A percentile compares a stretch with the other conserved stretches of the same genome.
Evolutionary conservation across 2,113 vertebrate genomes (phyloP).

Genomic region (Chloropsis hardwickii): DNA sequence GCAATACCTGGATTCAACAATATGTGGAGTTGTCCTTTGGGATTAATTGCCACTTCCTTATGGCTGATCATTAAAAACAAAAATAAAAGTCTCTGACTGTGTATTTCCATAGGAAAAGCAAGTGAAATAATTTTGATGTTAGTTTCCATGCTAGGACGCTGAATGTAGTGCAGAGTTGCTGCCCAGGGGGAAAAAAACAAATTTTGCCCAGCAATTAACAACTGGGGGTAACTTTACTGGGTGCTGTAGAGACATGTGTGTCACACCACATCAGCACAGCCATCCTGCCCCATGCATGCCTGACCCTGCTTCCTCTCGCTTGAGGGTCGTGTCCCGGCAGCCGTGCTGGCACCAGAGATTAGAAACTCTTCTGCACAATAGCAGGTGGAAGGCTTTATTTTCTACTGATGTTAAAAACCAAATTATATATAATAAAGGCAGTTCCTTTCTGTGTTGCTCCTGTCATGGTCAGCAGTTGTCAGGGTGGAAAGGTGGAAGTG

Average conservation of each 20-base stretch:
- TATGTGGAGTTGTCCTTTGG: not conserved
- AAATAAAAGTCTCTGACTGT: not conserved
- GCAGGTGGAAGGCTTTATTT: not conserved
- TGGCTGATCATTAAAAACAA: not conserved
- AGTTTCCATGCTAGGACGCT: not conserved
- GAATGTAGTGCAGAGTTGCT: not conserved
- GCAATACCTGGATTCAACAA: not conserved
- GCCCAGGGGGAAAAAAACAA: not conserved
- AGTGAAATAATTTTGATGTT: not conserved
- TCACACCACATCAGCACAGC: not conserved
- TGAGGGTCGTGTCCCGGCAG: not conserved
- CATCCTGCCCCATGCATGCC: accelerated
- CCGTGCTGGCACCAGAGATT: not conserved
- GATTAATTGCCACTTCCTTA: not conserved
- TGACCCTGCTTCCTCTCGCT: not conserved
- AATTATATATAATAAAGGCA: not conserved
- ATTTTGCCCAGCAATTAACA: not conserved
- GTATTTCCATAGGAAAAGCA: not conserved
- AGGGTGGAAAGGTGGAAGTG: not conserved
- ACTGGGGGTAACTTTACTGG: not conserved
- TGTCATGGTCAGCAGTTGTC: not conserved
- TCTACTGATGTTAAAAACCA: not conserved
- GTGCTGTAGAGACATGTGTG: not conserved
- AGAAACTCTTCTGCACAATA: not conserved
- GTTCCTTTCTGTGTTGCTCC: not conserved